A percentile compares a stretch with the other conserved stretches of the same genome.
Evolutionary conservation across 2,888 invertebrate species (phyloP).

Genomic region (Acanthococcus lagerstroemiae): DNA sequence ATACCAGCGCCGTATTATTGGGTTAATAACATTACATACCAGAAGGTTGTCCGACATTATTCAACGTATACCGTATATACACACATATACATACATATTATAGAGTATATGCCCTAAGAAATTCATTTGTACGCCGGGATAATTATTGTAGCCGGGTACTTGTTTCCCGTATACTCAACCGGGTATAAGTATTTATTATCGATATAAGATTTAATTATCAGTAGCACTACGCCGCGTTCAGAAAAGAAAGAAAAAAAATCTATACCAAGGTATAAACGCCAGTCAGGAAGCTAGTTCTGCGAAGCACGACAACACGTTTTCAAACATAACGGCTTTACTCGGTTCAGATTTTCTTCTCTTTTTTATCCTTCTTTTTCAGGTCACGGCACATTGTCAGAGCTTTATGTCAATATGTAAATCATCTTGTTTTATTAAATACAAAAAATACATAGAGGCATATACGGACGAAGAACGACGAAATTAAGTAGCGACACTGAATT

Average conservation of each 20-base stretch:
- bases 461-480: too few relatives aligned
- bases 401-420: too few relatives aligned
- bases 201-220: constrained; percentile 27
- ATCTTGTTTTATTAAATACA: too few relatives aligned
- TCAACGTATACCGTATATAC: neutral
- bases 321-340: constrained; percentile 12
- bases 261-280: constrained; percentile 1
- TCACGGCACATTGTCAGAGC: too few relatives aligned
- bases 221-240: constrained; percentile 18
- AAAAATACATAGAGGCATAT: too few relatives aligned
- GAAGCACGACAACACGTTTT: constrained; percentile 23
- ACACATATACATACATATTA: neutral
- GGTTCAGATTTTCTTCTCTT: neutral
- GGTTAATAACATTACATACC: constrained; percentile 28
- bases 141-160: constrained; percentile 17
- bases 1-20: constrained; percentile 16
- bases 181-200: constrained; percentile 24
- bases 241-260: neutral
- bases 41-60: constrained; percentile 20
- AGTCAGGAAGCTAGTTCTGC: constrained; percentile 23
- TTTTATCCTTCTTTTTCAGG: neutral
- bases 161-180: neutral
- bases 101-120: constrained; percentile 11
- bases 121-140: constrained; percentile 21
- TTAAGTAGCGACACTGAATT: too few relatives aligned